Conservation (phyloP, 1,140 invertebrate genomes). For the Caenorhabditis briggsae region DNA sequence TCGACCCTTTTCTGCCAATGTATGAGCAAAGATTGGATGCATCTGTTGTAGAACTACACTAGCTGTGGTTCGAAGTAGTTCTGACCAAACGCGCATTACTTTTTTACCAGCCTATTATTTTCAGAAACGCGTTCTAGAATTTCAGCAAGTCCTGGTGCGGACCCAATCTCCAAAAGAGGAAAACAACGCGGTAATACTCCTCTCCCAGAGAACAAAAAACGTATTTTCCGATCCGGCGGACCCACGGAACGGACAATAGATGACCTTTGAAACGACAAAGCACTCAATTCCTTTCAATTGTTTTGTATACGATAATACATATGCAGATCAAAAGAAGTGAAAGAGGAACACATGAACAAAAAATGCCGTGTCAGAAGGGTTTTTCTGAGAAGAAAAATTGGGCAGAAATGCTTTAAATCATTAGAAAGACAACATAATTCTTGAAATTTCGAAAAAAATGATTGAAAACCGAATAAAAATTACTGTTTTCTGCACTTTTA, state of each 20-base stretch:
- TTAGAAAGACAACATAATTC: too few relatives aligned
- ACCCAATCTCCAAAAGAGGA: too few relatives aligned
- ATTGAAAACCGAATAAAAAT: not conserved
- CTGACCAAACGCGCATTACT: too few relatives aligned
- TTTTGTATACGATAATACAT: not conserved
- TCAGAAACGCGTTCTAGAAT: too few relatives aligned
- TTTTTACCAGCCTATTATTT: too few relatives aligned
- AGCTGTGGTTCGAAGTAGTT: too few relatives aligned
- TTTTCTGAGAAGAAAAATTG: not conserved
- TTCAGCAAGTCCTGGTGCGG: too few relatives aligned
- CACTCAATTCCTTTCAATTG: not conserved
- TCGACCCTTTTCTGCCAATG: too few relatives aligned
- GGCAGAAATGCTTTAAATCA: too few relatives aligned
- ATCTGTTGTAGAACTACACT: too few relatives aligned
- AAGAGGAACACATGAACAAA: not conserved
- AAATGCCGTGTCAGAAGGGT: not conserved
- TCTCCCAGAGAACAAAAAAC: not conserved
- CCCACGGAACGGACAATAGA: conserved; percentile 11
- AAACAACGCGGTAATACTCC: too few relatives aligned
- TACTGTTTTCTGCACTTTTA: not conserved
- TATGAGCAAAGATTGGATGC: too few relatives aligned
- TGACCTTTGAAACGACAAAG: conserved; percentile 16
- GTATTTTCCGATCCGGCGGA: not conserved
- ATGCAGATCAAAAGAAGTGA: conserved; percentile 4
- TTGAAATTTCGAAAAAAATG: not conserved